Evolutionary conservation across 2,113 vertebrate genomes (phyloP), one percentile per base, ranked within the genome.

Genomic region (Cisticola juncidis): DNA sequence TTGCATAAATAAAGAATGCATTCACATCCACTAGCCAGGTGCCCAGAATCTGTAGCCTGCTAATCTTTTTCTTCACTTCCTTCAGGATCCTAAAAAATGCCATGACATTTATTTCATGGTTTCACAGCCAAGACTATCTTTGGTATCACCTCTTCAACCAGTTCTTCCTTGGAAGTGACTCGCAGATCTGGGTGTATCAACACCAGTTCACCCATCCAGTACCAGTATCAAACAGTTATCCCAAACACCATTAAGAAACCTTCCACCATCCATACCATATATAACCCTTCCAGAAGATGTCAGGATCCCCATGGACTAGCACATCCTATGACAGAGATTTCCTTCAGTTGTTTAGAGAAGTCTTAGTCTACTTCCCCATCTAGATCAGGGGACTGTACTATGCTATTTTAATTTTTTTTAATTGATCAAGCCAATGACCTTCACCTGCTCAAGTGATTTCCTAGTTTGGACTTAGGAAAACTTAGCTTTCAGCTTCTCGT

Each of bases 251-350:
- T 51, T 68, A 57, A 76, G 57, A 83, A 92, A 64, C 29, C 44
- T 76, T 85, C 42, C 25, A 53, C 23, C 29, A 76, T 68, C 36
- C 38, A 83, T 56, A 9, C 33, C 26, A 33, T 35, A 47, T 6
- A 15, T 14, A 66, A 9, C 3, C 15, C 26, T 62, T 86, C 35
- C 44, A 86, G 40, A 54, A 69, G 4, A 74, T 14, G 5, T 20
- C 42, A 23, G 6, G 8, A 7, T 54, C 35, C 7, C 22, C 1
- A 0, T 31, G 31, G 31, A 81, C 19, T 26, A 38, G 14, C 70
- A 54, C 2, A 1, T 79, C 69, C 38, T 42, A 12, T 53, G 28
- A 78, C 11, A 84, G 18, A 68, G 9, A 80, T 50, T 62, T 83
- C 29, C 40, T 80, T 35, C 53, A 68, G 14, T n/a, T 80, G 12